Conservation (phyloP, 2,888 invertebrate species). For the Lysandra bellargus region DNA sequence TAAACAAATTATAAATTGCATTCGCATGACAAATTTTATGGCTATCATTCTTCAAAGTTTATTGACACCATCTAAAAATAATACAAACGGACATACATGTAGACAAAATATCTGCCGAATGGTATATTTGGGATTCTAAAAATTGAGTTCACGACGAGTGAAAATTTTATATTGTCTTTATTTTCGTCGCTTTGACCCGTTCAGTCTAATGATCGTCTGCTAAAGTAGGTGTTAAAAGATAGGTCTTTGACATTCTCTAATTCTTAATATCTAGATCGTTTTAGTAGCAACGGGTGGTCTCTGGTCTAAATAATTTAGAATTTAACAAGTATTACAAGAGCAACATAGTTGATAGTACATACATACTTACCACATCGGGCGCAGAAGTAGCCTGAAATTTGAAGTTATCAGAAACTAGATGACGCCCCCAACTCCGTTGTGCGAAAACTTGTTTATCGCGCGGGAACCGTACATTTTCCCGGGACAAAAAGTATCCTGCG, state of each 20-base stretch:
- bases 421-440: too few relatives aligned
- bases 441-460: too few relatives aligned
- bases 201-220: constrained; percentile 4
- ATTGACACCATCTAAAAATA: constrained; percentile 26
- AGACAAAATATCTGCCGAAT: constrained; percentile 11
- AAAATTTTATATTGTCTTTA: neutral
- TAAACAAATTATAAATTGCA: constrained; percentile 14
- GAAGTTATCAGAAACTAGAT: too few relatives aligned
- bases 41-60: constrained; percentile 1
- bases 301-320: too few relatives aligned
- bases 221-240: neutral
- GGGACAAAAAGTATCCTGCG: too few relatives aligned
- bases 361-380: too few relatives aligned
- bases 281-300: neutral
- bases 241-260: neutral
- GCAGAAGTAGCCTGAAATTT: too few relatives aligned
- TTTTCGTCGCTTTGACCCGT: constrained; percentile 6
- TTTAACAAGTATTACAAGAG: too few relatives aligned
- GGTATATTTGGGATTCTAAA: constrained; percentile 17
- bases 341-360: too few relatives aligned
- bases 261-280: neutral
- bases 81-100: neutral
- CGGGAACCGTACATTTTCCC: too few relatives aligned
- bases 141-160: neutral
- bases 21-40: constrained; percentile 2